Evolutionary conservation across 2,113 vertebrate species (phyloP).

Genomic region (Scortum barcoo): DNA sequence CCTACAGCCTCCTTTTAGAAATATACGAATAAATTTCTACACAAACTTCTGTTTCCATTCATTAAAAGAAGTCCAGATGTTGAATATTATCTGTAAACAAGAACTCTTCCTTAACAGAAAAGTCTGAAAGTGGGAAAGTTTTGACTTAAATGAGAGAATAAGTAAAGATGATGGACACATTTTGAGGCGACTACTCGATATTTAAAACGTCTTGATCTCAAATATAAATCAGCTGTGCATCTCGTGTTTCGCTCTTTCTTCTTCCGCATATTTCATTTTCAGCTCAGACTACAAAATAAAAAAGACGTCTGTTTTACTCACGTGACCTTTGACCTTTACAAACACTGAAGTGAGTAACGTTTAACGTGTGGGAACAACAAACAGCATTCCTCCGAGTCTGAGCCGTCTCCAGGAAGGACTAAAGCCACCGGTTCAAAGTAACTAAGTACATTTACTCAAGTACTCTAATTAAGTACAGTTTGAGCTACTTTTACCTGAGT

Average conservation of each 20-base stretch:
- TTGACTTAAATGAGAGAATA: not conserved
- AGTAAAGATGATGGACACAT: not conserved
- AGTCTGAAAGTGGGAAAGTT: not conserved
- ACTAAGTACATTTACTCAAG: too few species aligned
- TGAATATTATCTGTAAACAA: not conserved
- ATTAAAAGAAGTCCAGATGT: too few species aligned
- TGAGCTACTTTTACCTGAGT: too few species aligned
- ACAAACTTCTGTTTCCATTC: too few species aligned
- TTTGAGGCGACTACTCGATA: not conserved
- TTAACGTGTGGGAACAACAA: slow-evolving; percentile 67
- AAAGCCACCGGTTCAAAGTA: not conserved
- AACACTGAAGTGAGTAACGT: not conserved
- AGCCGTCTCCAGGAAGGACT: slow-evolving; percentile 44
- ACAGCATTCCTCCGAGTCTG: slow-evolving; percentile 58
- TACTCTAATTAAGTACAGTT: too few species aligned
- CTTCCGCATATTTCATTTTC: too few species aligned
- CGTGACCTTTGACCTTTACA: slow-evolving; percentile 34
- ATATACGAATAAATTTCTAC: too few species aligned
- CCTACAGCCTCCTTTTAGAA: too few species aligned
- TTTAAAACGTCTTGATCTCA: not conserved
- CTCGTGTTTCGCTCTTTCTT: too few species aligned
- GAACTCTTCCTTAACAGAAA: not conserved
- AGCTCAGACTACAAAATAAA: too few species aligned
- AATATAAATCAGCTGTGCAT: too few species aligned
- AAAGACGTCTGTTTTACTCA: not conserved